Percentiles rank a stretch among this genome's conserved stretches.
Conservation (phyloP, 2,888 invertebrate genomes). For the Antheraea yamamai region DNA sequence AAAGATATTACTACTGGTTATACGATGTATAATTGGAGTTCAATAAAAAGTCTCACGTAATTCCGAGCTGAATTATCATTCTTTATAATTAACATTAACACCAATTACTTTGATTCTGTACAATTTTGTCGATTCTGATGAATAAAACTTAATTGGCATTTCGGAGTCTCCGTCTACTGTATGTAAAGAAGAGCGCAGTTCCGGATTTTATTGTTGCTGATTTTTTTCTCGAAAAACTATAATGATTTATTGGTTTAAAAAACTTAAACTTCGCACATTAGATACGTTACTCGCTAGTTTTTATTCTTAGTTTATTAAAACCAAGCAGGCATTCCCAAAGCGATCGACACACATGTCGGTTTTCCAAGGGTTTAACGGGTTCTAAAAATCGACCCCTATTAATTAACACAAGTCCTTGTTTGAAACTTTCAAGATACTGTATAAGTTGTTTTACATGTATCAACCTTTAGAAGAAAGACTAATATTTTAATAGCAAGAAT, state of each 20-base stretch:
- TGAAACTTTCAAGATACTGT: too few relatives aligned
- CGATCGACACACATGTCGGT: too few relatives aligned
- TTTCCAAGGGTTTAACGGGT: too few relatives aligned
- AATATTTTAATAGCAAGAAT: too few relatives aligned
- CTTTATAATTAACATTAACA: background rate
- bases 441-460: too few relatives aligned
- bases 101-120: background rate
- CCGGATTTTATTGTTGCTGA: background rate
- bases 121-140: background rate
- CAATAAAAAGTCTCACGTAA: background rate
- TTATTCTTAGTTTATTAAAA: too few relatives aligned
- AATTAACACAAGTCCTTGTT: too few relatives aligned
- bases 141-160: constrained; percentile 1
- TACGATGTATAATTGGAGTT: background rate
- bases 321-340: too few relatives aligned
- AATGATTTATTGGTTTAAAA: background rate
- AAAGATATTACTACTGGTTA: background rate
- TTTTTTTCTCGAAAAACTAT: background rate
- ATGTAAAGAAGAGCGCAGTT: background rate
- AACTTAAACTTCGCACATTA: background rate
- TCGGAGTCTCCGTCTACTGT: background rate
- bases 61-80: background rate
- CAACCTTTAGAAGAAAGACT: too few relatives aligned
- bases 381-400: too few relatives aligned
- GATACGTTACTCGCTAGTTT: too few relatives aligned